phyloP scores from a whole-genome alignment of 1,140 invertebrate genomes.

The Lutraria rhynchaena region DNA sequence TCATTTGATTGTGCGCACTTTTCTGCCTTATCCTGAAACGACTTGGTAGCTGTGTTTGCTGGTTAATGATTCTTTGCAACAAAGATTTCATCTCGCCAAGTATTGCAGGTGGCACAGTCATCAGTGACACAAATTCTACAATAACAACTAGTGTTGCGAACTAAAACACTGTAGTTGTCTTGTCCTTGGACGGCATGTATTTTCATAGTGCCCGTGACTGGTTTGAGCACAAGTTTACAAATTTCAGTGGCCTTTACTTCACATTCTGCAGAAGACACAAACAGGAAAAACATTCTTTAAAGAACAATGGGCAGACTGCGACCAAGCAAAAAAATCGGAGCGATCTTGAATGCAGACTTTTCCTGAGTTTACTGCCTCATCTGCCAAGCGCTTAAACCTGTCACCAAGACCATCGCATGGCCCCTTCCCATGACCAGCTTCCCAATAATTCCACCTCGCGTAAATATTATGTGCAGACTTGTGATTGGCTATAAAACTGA shows the following conservation, averaged over 20 bases:
- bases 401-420: too few relatives aligned
- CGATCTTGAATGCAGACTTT: too few relatives aligned
- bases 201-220: constrained; percentile 23
- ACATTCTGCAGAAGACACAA: constrained; percentile 3
- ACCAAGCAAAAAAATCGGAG: too few relatives aligned
- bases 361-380: too few relatives aligned
- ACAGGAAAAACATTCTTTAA: constrained; percentile 40
- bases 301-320: constrained; percentile 23
- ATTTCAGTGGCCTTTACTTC: constrained; percentile 13
- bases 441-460: too few relatives aligned
- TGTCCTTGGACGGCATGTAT: constrained; percentile 12
- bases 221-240: neutral
- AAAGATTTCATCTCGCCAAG: neutral
- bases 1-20: too few relatives aligned
- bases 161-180: neutral
- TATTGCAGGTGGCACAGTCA: neutral
- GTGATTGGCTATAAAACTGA: constrained; percentile 1
- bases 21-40: too few relatives aligned
- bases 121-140: neutral
- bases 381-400: too few relatives aligned
- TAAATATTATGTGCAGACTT: neutral
- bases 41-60: too few relatives aligned
- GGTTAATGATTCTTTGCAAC: too few relatives aligned
- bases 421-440: too few relatives aligned
- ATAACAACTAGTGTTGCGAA: constrained; percentile 24